Evolutionary conservation across 2,113 vertebrate genomes (phyloP).

Genomic region (Sylvicapra grimmia): DNA sequence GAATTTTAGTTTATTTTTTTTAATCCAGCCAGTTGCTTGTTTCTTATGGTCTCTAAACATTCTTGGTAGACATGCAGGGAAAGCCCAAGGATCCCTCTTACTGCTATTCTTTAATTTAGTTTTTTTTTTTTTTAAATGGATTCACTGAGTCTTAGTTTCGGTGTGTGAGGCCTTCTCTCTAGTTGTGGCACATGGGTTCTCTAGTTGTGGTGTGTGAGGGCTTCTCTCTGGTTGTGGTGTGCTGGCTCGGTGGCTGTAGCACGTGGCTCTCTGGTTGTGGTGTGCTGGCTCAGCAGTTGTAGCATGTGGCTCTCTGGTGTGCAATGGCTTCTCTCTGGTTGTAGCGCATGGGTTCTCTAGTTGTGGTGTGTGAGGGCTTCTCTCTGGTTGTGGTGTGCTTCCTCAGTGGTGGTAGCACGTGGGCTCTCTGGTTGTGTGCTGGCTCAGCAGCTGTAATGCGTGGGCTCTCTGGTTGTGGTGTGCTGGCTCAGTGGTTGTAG

Average conservation of each 20-base stretch:
- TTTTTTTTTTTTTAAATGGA: not conserved
- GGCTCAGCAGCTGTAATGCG: accelerated
- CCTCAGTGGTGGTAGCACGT: accelerated
- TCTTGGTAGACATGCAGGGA: too few species aligned
- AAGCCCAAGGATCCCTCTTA: not conserved
- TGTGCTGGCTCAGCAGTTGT: too few species aligned
- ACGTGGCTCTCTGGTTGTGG: too few species aligned
- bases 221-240: too few species aligned
- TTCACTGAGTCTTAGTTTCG: not conserved
- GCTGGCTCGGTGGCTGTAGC: too few species aligned
- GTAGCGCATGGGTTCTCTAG: too few species aligned
- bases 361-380: too few species aligned
- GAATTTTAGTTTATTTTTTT: not conserved
- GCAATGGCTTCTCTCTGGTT: too few species aligned
- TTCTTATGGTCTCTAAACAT: not conserved
- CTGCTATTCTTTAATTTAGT: not conserved
- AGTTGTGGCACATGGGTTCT: accelerated
- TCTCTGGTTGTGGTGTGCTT: not conserved
- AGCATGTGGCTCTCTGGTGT: too few species aligned
- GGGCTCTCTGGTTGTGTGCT: accelerated
- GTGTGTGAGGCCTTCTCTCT: not conserved
- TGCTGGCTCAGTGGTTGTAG: not conserved
- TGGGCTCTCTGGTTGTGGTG: not conserved
- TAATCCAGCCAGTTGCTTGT: not conserved
- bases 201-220: accelerated